Percentiles rank a stretch among this genome's conserved stretches.
Conservation (phyloP, 2,888 invertebrate species). For the Macrophya alboannulata region DNA sequence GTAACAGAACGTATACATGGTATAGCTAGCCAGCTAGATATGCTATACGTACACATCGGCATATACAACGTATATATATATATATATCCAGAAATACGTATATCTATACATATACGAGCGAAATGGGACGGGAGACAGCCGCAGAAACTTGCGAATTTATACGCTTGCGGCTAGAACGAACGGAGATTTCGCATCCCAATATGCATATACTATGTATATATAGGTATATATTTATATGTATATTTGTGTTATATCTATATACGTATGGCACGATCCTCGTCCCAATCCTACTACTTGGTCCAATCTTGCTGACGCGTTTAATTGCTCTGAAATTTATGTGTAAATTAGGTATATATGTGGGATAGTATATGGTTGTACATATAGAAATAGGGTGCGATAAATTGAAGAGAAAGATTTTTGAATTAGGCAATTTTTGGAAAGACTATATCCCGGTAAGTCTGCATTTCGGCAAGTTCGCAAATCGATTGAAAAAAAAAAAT, state of each 20-base stretch:
- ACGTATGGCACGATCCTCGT: background rate
- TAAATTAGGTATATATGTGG: too few species aligned
- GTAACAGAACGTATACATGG: background rate
- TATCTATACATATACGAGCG: constrained; percentile 57
- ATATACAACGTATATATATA: background rate
- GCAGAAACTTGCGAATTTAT: constrained; percentile 76
- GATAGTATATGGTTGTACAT: too few species aligned
- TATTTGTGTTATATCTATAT: too few species aligned
- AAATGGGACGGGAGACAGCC: constrained; percentile 69
- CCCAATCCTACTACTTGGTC: background rate
- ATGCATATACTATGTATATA: background rate
- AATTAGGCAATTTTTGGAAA: too few species aligned
- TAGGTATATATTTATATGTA: too few species aligned
- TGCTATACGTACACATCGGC: too few species aligned
- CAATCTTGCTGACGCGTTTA: background rate
- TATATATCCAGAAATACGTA: background rate
- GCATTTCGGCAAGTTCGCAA: too few species aligned
- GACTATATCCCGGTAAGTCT: too few species aligned
- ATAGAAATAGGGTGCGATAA: too few species aligned
- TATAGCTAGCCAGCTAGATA: too few species aligned
- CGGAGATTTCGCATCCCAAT: constrained; percentile 18
- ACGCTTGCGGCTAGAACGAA: constrained; percentile 60
- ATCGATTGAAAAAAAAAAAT: too few species aligned
- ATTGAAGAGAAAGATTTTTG: too few species aligned
- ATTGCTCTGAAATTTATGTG: background rate